phyloP scores from a whole-genome alignment of 2,113 vertebrate genomes.

The Ornithorhynchus anatinus region DNA sequence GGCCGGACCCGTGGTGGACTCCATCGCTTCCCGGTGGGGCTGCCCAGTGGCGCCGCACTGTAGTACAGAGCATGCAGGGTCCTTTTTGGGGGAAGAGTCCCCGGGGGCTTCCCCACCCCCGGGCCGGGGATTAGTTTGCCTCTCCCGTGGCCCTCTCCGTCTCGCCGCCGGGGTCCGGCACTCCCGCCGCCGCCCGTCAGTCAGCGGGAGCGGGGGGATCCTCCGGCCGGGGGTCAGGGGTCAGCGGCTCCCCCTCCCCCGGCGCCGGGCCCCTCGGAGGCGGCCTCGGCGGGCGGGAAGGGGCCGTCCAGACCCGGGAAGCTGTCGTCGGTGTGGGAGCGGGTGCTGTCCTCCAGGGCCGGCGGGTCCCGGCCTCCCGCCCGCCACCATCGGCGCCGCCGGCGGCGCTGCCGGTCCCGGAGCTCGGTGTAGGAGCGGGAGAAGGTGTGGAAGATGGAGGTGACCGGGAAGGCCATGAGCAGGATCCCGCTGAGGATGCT shows the following conservation, averaged over 20 bases:
- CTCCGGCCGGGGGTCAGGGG: background rate
- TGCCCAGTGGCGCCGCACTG: too few relatives aligned
- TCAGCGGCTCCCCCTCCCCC: background rate
- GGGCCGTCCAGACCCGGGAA: conserved; percentile 59
- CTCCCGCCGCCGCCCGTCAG: background rate
- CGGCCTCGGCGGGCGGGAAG: conserved; percentile 3
- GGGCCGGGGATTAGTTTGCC: background rate
- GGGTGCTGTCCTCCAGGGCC: conserved; percentile 78
- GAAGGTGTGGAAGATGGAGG: conserved; percentile 97
- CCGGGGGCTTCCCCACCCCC: too few relatives aligned
- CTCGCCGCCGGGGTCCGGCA: background rate
- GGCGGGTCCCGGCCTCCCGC: conserved; percentile 70
- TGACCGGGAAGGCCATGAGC: conserved; percentile 95
- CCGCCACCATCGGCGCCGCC: too few relatives aligned
- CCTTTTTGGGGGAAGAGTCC: too few relatives aligned
- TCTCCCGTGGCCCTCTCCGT: background rate
- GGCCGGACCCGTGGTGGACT: background rate
- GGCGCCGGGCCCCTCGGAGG: background rate
- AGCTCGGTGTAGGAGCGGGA: conserved; percentile 94
- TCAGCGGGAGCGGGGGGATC: too few relatives aligned
- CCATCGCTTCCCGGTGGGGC: too few relatives aligned
- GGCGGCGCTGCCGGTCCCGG: conserved; percentile 91
- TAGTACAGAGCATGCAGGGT: too few relatives aligned
- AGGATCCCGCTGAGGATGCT: conserved; percentile 96
- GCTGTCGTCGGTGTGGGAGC: conserved; percentile 60